A percentile compares a stretch with the other conserved stretches of the same genome.
phyloP scores from a whole-genome alignment of 2,888 invertebrate species.

The Cheilosia soror region DNA sequence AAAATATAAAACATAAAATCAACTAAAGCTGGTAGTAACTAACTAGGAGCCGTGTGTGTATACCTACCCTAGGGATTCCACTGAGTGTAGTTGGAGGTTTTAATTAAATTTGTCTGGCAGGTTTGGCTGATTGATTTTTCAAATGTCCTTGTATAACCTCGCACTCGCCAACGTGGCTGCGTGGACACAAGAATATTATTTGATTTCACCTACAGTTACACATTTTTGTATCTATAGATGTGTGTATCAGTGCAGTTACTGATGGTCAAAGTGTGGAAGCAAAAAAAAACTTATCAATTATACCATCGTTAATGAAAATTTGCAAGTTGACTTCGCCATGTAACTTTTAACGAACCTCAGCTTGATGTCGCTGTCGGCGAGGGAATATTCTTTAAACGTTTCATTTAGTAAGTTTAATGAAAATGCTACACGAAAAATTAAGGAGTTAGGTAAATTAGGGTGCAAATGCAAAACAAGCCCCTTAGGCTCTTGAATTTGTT shows the following conservation, averaged over 20 bases:
- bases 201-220: constrained; percentile 32
- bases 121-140: constrained; percentile 69
- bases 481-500: too few species aligned
- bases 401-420: too few species aligned
- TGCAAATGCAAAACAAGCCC: too few species aligned
- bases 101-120: constrained; percentile 74
- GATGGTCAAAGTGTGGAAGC: not conserved
- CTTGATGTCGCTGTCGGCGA: not conserved
- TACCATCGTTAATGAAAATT: not conserved
- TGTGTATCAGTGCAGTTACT: constrained; percentile 1
- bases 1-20: constrained; percentile 40
- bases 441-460: too few species aligned
- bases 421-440: too few species aligned
- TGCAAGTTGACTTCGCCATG: constrained; percentile 12
- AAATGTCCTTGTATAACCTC: constrained; percentile 31
- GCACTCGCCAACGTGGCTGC: not conserved
- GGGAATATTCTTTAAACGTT: constrained; percentile 4
- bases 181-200: constrained; percentile 26
- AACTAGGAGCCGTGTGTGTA: not conserved
- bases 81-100: constrained; percentile 58
- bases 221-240: not conserved
- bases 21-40: not conserved
- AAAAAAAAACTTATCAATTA: constrained; percentile 20
- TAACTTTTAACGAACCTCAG: constrained; percentile 17
- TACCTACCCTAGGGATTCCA: not conserved